These are phyloP conservation scores for Ryuthela nishihirai DNA, from an alignment of 2,888 invertebrate species.

Conservation along the genomic window DNA sequence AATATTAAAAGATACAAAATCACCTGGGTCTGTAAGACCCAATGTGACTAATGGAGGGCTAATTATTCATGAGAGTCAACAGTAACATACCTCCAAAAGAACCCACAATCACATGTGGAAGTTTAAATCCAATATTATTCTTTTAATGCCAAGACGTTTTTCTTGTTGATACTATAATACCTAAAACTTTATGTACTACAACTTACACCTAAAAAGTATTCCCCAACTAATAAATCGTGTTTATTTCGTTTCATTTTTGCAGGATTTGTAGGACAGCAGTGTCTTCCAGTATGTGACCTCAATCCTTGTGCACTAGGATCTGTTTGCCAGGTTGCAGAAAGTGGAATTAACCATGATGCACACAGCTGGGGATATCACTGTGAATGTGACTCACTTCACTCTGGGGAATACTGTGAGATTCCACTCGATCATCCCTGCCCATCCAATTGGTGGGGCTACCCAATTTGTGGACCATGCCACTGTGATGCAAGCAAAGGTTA, in stretches of 20 bases:
- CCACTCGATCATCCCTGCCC: constrained; percentile 64
- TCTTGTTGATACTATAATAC: too few species aligned
- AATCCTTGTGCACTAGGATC: constrained; percentile 77
- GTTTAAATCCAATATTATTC: too few species aligned
- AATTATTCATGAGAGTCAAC: too few species aligned
- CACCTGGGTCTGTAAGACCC: too few species aligned
- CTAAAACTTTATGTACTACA: too few species aligned
- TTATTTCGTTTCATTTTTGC: constrained; percentile 24
- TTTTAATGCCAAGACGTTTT: too few species aligned
- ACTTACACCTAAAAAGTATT: too few species aligned
- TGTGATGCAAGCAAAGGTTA: constrained; percentile 79
- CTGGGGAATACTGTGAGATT: constrained; percentile 57
- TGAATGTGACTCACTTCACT: constrained; percentile 69
- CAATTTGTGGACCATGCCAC: constrained; percentile 89
- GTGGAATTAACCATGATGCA: constrained; percentile 3
- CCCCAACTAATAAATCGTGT: too few species aligned
- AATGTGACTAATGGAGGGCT: too few species aligned
- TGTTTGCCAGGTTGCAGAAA: constrained; percentile 59
- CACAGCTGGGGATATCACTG: constrained; percentile 66
- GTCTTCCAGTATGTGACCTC: constrained; percentile 72
- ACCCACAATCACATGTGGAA: too few species aligned
- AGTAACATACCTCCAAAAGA: too few species aligned
- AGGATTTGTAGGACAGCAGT: constrained; percentile 56
- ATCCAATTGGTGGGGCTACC: constrained; percentile 90
- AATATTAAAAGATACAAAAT: too few species aligned